Conservation (phyloP, 2,888 invertebrate species). For the Cyclophora albipunctata region DNA sequence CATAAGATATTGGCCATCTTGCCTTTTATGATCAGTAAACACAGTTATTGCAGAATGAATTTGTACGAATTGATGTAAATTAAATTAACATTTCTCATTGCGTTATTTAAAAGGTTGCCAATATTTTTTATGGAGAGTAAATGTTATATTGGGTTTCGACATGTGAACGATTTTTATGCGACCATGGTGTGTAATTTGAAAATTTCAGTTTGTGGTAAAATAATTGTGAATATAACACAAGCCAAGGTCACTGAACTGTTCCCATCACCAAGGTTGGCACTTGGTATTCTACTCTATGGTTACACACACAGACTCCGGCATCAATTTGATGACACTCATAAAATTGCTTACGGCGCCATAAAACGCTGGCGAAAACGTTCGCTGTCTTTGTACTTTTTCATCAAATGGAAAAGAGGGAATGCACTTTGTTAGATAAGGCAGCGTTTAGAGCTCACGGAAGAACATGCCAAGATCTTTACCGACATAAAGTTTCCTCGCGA, state of each 20-base stretch:
- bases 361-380: slow-evolving; percentile 19
- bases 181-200: too few species aligned
- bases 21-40: slow-evolving; percentile 18
- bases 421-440: too few species aligned
- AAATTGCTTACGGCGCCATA: slow-evolving; percentile 22
- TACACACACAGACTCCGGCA: slow-evolving; percentile 13
- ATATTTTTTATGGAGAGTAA: background rate
- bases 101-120: background rate
- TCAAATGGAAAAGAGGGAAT: slow-evolving; percentile 1
- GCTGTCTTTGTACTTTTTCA: slow-evolving; percentile 13
- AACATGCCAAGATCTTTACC: too few species aligned
- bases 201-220: too few species aligned
- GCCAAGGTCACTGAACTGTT: slow-evolving; percentile 12
- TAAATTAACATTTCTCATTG: background rate
- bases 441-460: too few species aligned
- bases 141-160: too few species aligned
- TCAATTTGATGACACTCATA: slow-evolving; percentile 27
- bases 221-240: background rate
- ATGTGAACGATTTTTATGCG: too few species aligned
- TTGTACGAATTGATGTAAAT: slow-evolving; percentile 11
- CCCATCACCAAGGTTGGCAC: too few species aligned
- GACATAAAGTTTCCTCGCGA: too few species aligned
- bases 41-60: slow-evolving; percentile 7
- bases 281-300: background rate
- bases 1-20: slow-evolving; percentile 26